Base-by-base conservation (phyloP, 2,888 invertebrate species). In the Dinocampus coccinellae region DNA sequence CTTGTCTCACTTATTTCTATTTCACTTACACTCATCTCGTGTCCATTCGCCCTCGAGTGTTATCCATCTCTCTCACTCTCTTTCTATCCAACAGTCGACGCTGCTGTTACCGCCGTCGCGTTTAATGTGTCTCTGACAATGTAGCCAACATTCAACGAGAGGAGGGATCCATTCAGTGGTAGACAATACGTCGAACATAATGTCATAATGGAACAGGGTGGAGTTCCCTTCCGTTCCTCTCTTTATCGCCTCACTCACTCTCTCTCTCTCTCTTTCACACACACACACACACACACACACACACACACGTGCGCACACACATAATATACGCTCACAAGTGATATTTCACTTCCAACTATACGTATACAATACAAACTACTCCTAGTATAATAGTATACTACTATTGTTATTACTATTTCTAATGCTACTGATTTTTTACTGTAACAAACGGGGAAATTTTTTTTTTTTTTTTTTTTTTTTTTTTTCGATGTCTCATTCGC, bases 71-170 rank as follows among this genome's bases (percentile, higher is more conserved):
- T 39, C 39, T 39, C 39, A 4, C 47, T 47, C 47, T 4, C 7
- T 20, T 16, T 3, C n/a, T n/a, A 42, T 16, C 16, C 47, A 47
- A 47, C 47, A 9, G 47, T 16, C 47, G 47, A 6, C 47, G 47
- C 47, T n/a, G n/a, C 42, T 7, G 29, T n/a, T n/a, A n/a, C n/a
- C 39, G 39, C n/a, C 47, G 47, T 6, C 47, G 47, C 16, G 82
- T 82, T 85, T 83, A 84, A 84, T 85, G 84, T 83, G 82, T 79
- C 79, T 75, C 81, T n/a, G 81, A 85, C 85, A 84, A 85, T 86
- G 85, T 85, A 84, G 83, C 82, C 84, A 84, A 87, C 85, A 82
- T 85, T 85, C 83, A n/a, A n/a, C n/a, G n/a, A n/a, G n/a, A n/a
- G n/a, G n/a, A n/a, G n/a, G 85, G 84, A 83, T 16, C 47, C 82